phyloP scores from a whole-genome alignment of 2,797 vertebrate genomes.

The Hydrolagus colliei region DNA sequence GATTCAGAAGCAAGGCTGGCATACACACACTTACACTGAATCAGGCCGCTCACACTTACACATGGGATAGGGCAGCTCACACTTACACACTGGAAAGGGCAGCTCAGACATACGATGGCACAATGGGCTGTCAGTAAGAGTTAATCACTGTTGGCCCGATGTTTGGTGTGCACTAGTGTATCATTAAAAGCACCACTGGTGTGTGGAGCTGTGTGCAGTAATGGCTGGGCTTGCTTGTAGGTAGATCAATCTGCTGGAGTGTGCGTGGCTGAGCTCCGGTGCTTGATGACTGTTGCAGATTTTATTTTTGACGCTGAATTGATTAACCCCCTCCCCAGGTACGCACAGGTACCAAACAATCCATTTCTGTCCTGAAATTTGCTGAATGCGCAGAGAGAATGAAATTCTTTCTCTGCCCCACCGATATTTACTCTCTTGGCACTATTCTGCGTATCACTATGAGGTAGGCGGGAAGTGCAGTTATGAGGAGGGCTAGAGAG shows the following conservation, averaged over 20 bases:
- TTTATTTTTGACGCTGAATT: constrained; percentile 50
- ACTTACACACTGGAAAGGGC: too few species aligned
- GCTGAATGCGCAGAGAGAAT: not conserved
- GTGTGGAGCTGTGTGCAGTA: not conserved
- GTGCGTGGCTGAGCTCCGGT: constrained; percentile 34
- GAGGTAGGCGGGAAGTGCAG: constrained; percentile 38
- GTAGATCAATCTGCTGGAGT: not conserved
- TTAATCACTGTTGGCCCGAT: not conserved
- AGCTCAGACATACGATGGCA: too few species aligned
- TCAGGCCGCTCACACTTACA: too few species aligned
- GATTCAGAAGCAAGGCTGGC: too few species aligned
- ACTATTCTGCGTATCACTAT: too few species aligned
- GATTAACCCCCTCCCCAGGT: constrained; percentile 45
- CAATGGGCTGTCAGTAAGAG: not conserved
- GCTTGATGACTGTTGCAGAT: constrained; percentile 59
- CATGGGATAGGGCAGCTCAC: too few species aligned
- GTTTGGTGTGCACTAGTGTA: not conserved
- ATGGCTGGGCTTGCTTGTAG: not conserved
- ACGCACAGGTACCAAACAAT: constrained; percentile 43
- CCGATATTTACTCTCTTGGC: too few species aligned
- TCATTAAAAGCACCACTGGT: not conserved
- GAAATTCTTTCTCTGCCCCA: not conserved
- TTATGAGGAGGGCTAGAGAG: constrained; percentile 45
- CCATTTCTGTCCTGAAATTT: constrained; percentile 15
- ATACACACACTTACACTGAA: too few species aligned